These are phyloP conservation scores for Panurus biarmicus DNA, from an alignment of 2,113 vertebrate genomes.

Conservation along the genomic window DNA sequence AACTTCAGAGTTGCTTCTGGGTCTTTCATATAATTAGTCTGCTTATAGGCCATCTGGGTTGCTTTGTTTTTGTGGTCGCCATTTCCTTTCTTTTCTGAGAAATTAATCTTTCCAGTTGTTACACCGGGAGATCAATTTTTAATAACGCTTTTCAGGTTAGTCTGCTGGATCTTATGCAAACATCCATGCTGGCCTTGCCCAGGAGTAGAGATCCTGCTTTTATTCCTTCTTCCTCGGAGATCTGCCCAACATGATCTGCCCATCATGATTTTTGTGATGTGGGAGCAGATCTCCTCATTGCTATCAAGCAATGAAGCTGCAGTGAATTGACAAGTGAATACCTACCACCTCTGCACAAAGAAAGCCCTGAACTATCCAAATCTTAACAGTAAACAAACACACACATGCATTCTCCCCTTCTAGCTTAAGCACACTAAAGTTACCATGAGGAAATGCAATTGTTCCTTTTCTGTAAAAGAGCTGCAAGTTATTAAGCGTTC, in stretches of 20 bases:
- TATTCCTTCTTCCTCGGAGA: background rate
- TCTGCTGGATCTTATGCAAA: slow-evolving; percentile 16
- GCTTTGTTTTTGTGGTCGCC: slow-evolving; percentile 23
- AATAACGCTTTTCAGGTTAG: slow-evolving; percentile 7
- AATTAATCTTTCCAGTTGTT: background rate
- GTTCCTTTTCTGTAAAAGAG: background rate
- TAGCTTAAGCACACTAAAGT: background rate
- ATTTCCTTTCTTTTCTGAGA: slow-evolving; percentile 44
- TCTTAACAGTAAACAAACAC: background rate
- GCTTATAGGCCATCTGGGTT: slow-evolving; percentile 66
- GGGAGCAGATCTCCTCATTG: background rate
- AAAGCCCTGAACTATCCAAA: background rate
- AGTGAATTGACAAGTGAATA: background rate
- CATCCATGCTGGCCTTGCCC: background rate
- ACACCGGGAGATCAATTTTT: slow-evolving; percentile 36
- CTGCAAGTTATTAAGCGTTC: background rate
- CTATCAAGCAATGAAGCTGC: background rate
- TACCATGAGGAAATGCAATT: background rate
- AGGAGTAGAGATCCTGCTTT: background rate
- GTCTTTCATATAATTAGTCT: slow-evolving; percentile 60
- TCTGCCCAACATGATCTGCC: background rate
- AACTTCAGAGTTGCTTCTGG: slow-evolving; percentile 61
- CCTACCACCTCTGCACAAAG: background rate
- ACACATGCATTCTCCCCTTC: background rate
- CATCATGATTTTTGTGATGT: background rate